These are phyloP conservation scores for Cinclus cinclus DNA, from an alignment of 2,113 vertebrate genomes.

Conservation along the genomic window DNA sequence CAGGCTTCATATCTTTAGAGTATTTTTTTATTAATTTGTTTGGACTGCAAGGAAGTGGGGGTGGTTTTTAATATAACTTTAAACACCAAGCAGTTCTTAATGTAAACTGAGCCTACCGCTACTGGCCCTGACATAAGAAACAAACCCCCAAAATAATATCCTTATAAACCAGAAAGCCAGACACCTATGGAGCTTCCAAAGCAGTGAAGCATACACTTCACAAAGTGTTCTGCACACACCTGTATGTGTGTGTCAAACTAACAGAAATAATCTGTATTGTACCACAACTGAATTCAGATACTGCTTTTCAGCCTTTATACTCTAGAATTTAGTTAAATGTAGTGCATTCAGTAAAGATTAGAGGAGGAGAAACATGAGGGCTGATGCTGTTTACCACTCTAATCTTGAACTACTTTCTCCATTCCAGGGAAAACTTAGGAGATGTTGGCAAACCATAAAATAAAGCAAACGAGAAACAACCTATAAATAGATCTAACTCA, in stretches of 20 bases:
- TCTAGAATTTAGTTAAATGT: neutral
- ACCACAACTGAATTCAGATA: neutral
- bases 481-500: neutral
- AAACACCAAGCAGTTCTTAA: neutral
- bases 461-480: neutral
- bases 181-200: neutral
- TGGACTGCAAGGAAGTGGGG: slow-evolving; percentile 54
- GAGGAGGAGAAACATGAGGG: neutral
- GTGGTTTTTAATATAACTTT: neutral
- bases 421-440: neutral
- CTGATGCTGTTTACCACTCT: neutral
- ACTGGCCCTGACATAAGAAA: neutral
- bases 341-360: neutral
- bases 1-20: slow-evolving; percentile 47
- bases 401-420: neutral
- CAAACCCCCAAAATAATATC: neutral
- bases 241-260: neutral
- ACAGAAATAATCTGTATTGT: neutral
- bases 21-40: slow-evolving; percentile 14
- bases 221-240: neutral
- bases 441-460: neutral
- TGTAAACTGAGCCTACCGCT: neutral
- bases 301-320: neutral
- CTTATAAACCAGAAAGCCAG: neutral
- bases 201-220: neutral